Evolutionary conservation across 2,888 invertebrate species (phyloP), one percentile per base, ranked within the genome.

Genomic region (Agonopterix heracliana): DNA sequence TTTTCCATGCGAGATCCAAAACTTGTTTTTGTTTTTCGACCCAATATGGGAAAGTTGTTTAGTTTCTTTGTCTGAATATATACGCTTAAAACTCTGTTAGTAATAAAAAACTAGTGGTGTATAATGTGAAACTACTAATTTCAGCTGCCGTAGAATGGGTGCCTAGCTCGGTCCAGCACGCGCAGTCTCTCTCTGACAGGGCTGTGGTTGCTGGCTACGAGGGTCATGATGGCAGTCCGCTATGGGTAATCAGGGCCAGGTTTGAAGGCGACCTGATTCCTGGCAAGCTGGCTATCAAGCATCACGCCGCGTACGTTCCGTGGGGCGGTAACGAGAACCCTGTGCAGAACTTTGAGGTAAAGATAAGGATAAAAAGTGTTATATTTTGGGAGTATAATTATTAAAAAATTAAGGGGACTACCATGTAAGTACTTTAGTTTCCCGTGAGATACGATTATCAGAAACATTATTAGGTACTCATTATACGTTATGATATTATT

Each of bases 181-280:
- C 83, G 0, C 54, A 57, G 0, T 47, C 59, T 1, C 64, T 84
- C 0, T 59, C 62, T 2, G 69, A 83, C 55, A 63, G 76, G 11
- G 88, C 86, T 0, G 74, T 89, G 0, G 79, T 87, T 0, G 89
- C 68, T 1, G 89, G 89, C 0, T 85, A 79, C 43, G 89, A 89
- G 55, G 85, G 78, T 0, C 59, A 83, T 38, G 88, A 89, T 38
- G 72, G 78, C 1, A 87, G 84, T 51, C 87, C 89, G 0, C 68
- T 89, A 3, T 89, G 88, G 84, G 77, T 86, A 1, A 88, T 89
- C 54, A 64, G 88, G 26, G 72, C 81, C 0, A 66, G 65, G 36
- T 74, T 68, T 45, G 69, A 86, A 53, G 80, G 81, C 1, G 87
- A 88, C 49, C 44, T 88, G 11, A 73, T 89, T 9, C 88, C 88